Percentiles rank a stretch among this genome's conserved stretches.
These are phyloP conservation scores for Spodoptera exigua DNA, from an alignment of 2,888 invertebrate species.

Conservation along the genomic window DNA sequence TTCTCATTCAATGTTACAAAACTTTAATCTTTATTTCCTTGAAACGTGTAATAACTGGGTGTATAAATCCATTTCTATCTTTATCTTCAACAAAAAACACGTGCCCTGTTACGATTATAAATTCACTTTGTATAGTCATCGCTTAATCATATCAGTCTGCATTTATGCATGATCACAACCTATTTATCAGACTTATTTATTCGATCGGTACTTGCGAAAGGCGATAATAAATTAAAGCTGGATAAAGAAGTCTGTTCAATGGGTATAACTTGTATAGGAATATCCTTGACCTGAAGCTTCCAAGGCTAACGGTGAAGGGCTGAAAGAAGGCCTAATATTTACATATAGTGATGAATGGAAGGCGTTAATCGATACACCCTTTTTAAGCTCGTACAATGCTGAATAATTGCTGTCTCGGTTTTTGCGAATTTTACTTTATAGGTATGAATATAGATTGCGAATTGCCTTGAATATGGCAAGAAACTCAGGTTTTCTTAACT, in stretches of 20 bases:
- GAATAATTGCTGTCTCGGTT: slow-evolving; percentile 28
- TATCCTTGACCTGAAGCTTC: slow-evolving; percentile 53
- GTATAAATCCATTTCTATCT: too few species aligned
- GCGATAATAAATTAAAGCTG: slow-evolving; percentile 41
- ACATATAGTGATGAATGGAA: slow-evolving; percentile 53
- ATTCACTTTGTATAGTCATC: not conserved
- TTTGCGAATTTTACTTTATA: not conserved
- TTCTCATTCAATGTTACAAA: too few species aligned
- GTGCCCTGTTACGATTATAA: too few species aligned
- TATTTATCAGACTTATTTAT: slow-evolving; percentile 8
- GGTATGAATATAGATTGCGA: too few species aligned
- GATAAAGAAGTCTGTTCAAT: slow-evolving; percentile 31
- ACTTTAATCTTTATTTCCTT: too few species aligned
- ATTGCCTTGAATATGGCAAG: too few species aligned
- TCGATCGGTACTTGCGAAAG: slow-evolving; percentile 7
- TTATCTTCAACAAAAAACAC: too few species aligned
- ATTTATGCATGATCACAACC: not conserved
- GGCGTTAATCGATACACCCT: slow-evolving; percentile 40
- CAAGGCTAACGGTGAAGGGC: slow-evolving; percentile 45
- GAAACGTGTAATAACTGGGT: too few species aligned
- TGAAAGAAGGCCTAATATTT: slow-evolving; percentile 47
- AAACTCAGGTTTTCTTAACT: too few species aligned
- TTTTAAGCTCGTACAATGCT: slow-evolving; percentile 10
- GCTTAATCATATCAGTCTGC: not conserved
- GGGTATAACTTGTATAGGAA: slow-evolving; percentile 34